Base-by-base conservation (phyloP, 2,888 invertebrate genomes). In the Baronia brevicornis region DNA sequence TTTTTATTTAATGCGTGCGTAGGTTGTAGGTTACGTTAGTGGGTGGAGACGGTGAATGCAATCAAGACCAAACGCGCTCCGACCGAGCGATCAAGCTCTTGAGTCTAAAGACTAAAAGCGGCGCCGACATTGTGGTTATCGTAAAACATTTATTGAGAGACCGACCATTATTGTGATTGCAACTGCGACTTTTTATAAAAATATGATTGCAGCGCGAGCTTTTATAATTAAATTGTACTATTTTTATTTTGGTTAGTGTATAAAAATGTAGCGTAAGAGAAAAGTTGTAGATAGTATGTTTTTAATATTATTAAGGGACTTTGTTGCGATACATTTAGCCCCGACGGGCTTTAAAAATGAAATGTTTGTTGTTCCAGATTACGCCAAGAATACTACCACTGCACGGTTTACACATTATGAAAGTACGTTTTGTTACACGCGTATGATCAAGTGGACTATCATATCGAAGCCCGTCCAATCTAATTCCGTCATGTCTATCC, bases 351-450 rank as follows among this genome's bases (percentile, higher is more conserved):
- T 55, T 57, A 51, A 61, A 35, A 62, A 51, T 44, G 37, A 55
- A 44, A 51, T 60, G 44, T 60, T 65, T 59, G 54, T 82, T 79
- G 71, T 84, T 82, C 28, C 80, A 84, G 84, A 65, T 79, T 64
- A 71, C 61, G 49, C 39, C 57, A 48, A 51, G 49, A 60, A 55
- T 54, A 54, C 54, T 44, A 30, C 17, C 7, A 27, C 51, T 44
- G 44, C 54, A 59, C 61, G 56, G 72, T 60, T 54, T 48, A 46
- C 73, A 66, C 79, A 78, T 68, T 79, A 84, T 84, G 82, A 72
- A 64, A 84, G 70, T 74, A 70, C 69, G 64, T 58, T 61, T 59
- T 54, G 27, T 36, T 50, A 63, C 60, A 60, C 54, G 64, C 68
- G 71, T 69, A 77, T 78, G 70, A 78, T 70, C 72, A 61, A 62